Conservation (phyloP, 2,888 invertebrate species). For the Sarcophaga carnaria region DNA sequence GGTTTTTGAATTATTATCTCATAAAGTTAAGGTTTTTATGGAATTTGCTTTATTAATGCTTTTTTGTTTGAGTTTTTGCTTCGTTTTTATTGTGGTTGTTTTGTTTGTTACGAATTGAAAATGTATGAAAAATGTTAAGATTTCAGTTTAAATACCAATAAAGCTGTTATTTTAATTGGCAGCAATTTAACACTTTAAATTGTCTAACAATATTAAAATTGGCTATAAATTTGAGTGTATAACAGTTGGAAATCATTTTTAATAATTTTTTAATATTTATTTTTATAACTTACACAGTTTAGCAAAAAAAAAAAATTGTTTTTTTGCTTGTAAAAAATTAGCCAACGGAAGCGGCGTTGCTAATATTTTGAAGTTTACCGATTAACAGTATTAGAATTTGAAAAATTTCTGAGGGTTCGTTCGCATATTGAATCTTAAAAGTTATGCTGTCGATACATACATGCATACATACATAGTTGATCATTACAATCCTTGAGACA, state of each 20-base stretch:
- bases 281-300: too few species aligned
- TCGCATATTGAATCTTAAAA: too few species aligned
- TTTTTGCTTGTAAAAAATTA: too few species aligned
- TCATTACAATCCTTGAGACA: too few species aligned
- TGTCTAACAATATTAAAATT: constrained; percentile 19
- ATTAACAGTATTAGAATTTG: too few species aligned
- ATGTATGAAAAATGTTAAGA: constrained; percentile 38
- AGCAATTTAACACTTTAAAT: constrained; percentile 58
- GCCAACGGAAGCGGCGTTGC: too few species aligned
- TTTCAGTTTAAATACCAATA: constrained; percentile 56
- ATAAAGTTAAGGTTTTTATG: constrained; percentile 61
- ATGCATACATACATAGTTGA: too few species aligned
- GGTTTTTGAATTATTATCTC: constrained; percentile 60
- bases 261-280: constrained; percentile 9
- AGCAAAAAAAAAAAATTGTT: too few species aligned
- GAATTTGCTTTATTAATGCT: constrained; percentile 8
- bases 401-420: too few species aligned
- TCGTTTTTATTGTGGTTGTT: neutral
- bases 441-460: too few species aligned
- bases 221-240: neutral
- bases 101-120: neutral
- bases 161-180: constrained; percentile 54
- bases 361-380: too few species aligned
- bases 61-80: constrained; percentile 5
- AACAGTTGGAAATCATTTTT: neutral